phyloP scores from a whole-genome alignment of 2,113 vertebrate species.

The Catharus minimus region DNA sequence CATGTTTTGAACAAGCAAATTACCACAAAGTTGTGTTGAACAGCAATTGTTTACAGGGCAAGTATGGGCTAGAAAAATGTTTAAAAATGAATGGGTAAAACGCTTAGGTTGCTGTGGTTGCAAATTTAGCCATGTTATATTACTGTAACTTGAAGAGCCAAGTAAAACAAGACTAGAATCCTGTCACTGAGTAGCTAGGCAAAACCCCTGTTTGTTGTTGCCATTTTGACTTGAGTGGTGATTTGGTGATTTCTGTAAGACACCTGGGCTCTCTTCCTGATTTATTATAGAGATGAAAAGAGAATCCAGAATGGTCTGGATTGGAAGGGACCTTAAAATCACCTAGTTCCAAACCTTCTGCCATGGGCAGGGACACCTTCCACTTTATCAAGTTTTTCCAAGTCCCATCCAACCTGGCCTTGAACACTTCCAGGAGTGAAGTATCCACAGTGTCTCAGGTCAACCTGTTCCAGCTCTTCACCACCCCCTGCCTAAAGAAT shows the following conservation, averaged over 20 bases:
- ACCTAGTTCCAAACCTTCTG: neutral
- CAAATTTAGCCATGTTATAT: neutral
- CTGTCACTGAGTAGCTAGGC: neutral
- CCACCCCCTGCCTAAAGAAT: neutral
- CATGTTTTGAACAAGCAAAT: neutral
- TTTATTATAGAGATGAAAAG: neutral
- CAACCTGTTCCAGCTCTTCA: neutral
- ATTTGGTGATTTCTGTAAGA: neutral
- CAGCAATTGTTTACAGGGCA: neutral
- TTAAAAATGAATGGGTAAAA: neutral
- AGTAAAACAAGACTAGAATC: neutral
- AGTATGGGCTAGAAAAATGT: neutral
- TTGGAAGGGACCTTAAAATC: neutral
- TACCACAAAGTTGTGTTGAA: neutral
- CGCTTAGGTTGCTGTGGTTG: neutral
- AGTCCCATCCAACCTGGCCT: neutral
- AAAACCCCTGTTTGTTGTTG: neutral
- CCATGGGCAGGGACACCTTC: neutral
- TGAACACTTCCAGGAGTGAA: neutral
- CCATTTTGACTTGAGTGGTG: neutral
- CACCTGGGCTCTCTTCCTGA: neutral
- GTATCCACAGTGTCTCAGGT: neutral
- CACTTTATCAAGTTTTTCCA: neutral
- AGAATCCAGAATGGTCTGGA: neutral
- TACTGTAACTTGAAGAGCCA: neutral